phyloP scores from a whole-genome alignment of 2,888 invertebrate genomes.

The Autographa pulchrina region DNA sequence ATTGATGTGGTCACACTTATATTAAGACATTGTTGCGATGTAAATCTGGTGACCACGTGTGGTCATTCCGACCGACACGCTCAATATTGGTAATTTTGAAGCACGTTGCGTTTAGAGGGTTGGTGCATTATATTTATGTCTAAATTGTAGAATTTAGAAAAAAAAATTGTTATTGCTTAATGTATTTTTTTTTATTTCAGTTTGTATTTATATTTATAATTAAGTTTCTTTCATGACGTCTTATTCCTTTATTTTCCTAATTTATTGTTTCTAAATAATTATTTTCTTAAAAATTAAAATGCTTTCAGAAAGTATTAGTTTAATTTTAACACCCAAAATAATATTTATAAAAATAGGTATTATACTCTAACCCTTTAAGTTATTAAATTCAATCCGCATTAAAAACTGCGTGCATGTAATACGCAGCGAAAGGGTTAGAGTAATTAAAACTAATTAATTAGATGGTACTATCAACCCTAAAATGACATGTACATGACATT shows the following conservation, averaged over 20 bases:
- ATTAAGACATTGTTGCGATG: conserved; percentile 68
- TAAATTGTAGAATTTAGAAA: conserved; percentile 7
- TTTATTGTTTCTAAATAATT: too few relatives aligned
- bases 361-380: neutral
- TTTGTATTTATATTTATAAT: too few relatives aligned
- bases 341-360: neutral
- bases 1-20: conserved; percentile 68
- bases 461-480: conserved; percentile 71
- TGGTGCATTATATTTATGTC: conserved; percentile 45
- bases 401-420: conserved; percentile 56
- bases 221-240: too few relatives aligned
- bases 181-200: too few relatives aligned
- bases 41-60: conserved; percentile 76
- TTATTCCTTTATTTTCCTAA: too few relatives aligned
- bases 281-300: too few relatives aligned
- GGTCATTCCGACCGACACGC: conserved; percentile 72
- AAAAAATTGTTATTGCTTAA: too few relatives aligned
- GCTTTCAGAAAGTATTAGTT: too few relatives aligned
- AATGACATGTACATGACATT: conserved; percentile 80
- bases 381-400: conserved; percentile 12
- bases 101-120: conserved; percentile 65
- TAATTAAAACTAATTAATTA: conserved; percentile 82
- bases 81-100: conserved; percentile 66
- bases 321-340: too few relatives aligned
- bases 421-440: conserved; percentile 75